Evolutionary conservation across 2,113 vertebrate genomes (phyloP), one percentile per base, ranked within the genome.

Genomic region (Elgaria multicarinata): DNA sequence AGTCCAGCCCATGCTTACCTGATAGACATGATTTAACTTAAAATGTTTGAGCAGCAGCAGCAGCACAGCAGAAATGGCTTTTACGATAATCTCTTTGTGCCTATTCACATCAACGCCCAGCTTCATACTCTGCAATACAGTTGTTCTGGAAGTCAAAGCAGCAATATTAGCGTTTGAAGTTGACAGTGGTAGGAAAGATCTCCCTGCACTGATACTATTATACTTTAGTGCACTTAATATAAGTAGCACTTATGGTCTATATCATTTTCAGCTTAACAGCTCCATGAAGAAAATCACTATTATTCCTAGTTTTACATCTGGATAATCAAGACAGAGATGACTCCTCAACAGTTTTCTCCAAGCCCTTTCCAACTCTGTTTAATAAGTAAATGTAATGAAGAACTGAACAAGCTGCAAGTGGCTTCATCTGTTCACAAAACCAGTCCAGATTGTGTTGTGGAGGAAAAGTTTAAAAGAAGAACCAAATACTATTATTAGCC

Each of bases 61-160:
- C 90, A 99, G 97, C 83, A 99, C 97, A 0, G 99, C 99, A 67
- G 99, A 99, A 92, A 99, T 99, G 81, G 99, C 98, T 93, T 99
- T 99, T 20, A 99, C 99, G 0, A 99, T 99, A 95, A 99, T 99
- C 95, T 99, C 99, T 94, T 99, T 99, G 97, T 99, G 99, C 36
- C 99, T 96, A 90, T 99, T 99, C 76, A 99, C 99, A 31, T 99
- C 99, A 50, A 99, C 98, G 0, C 99, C 99, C 39, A 99, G 97
- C 95, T 99, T 99, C 99, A 99, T 99, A 97, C 99, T 99, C 95
- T 99, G 99, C 86, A 99, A 92, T 93, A 99, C 99, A 0, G 99
- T 99, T 93, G 98, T 99, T 88, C 99, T 99, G 90, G 22, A 95
- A 92, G 83, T 93, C 55, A 96, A 64, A 92, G 2, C 66, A 7